phyloP scores from a whole-genome alignment of 2,113 vertebrate genomes.

The Archilochus colubris region DNA sequence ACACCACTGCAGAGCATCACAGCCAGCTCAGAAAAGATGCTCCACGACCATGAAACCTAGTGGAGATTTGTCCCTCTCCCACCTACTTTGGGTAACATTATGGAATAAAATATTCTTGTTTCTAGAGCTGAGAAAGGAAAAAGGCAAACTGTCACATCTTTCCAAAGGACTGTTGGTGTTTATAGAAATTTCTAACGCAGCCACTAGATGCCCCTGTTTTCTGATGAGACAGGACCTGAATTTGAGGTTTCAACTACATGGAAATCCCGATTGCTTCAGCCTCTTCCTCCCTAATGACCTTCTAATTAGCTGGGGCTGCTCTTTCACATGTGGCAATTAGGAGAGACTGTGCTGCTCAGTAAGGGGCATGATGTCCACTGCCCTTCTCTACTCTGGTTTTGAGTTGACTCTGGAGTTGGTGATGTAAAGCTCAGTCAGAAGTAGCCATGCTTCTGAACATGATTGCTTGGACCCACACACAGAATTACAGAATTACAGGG shows the following conservation, averaged over 20 bases:
- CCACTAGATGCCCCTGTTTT: constrained; percentile 64
- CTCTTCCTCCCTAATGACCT: neutral
- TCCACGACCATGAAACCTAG: accelerated
- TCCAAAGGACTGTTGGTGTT: neutral
- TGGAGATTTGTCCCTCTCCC: neutral
- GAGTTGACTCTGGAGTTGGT: neutral
- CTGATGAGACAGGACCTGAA: neutral
- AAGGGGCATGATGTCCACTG: neutral
- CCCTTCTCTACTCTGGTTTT: neutral
- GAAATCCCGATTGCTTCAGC: neutral
- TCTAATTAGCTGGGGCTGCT: neutral
- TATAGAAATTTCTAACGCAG: neutral
- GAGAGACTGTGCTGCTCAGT: neutral
- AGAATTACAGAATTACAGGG: too few relatives aligned
- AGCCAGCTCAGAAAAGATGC: accelerated
- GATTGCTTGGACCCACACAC: neutral
- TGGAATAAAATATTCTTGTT: neutral
- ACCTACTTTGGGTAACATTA: neutral
- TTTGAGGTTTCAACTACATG: accelerated
- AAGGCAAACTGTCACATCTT: neutral
- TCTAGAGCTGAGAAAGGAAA: neutral
- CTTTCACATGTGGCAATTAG: neutral
- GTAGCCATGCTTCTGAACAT: neutral
- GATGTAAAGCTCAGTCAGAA: neutral
- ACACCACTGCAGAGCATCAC: neutral